These are phyloP conservation scores for Sternotherus odoratus DNA, from an alignment of 2,797 vertebrate species.

Conservation along the genomic window DNA sequence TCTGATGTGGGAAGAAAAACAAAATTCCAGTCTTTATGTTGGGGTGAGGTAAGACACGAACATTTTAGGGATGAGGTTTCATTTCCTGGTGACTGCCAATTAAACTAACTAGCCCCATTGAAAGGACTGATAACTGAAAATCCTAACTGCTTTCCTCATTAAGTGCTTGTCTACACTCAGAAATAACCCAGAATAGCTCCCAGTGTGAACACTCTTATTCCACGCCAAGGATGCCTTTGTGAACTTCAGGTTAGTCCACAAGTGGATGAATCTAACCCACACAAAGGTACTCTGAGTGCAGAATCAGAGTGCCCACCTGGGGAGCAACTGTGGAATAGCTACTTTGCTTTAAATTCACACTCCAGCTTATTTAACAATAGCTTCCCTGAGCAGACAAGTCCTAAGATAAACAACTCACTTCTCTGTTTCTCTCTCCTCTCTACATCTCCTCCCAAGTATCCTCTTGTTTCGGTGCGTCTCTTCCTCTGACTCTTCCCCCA, in stretches of 20 bases:
- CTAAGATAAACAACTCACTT: neutral
- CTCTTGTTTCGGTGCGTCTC: neutral
- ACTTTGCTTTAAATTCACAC: neutral
- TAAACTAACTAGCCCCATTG: rapidly evolving
- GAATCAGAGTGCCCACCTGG: neutral
- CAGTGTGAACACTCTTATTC: neutral
- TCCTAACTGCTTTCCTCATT: neutral
- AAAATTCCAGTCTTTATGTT: rapidly evolving
- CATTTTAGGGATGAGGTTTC: neutral
- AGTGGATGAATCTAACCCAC: neutral
- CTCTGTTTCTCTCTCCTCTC: neutral
- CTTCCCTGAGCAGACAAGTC: neutral
- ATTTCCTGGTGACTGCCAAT: neutral
- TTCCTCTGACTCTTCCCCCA: neutral
- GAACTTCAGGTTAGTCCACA: neutral
- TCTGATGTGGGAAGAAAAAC: neutral
- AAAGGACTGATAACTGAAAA: neutral
- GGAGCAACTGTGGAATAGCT: neutral
- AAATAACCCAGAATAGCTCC: neutral
- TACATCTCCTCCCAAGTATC: neutral
- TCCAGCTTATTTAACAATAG: neutral
- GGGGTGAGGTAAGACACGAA: neutral
- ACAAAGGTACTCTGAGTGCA: neutral
- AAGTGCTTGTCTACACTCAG: neutral
- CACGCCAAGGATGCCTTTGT: neutral